Evolutionary conservation across 2,888 invertebrate genomes (phyloP).

Genomic region (Cephalotes varians): DNA sequence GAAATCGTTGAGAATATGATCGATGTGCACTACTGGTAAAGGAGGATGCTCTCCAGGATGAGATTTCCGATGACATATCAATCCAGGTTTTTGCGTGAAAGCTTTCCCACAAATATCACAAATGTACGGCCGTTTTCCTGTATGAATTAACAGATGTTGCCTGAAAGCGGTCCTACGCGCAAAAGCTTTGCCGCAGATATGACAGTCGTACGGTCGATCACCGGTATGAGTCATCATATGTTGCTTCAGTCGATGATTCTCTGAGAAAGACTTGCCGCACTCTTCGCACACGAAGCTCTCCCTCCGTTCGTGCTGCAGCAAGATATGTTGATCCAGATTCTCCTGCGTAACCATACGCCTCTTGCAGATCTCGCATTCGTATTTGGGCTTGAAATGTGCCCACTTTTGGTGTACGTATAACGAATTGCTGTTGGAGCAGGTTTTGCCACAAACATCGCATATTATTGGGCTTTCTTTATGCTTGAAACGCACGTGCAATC

Average conservation of each 20-base stretch:
- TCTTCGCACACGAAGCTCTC: constrained; percentile 85
- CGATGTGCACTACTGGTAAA: constrained; percentile 74
- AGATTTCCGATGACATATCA: constrained; percentile 77
- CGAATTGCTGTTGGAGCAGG: constrained; percentile 81
- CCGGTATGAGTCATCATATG: constrained; percentile 86
- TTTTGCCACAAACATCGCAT: constrained; percentile 82
- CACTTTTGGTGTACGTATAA: constrained; percentile 82
- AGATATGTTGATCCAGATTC: constrained; percentile 80
- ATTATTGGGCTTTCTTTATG: constrained; percentile 80
- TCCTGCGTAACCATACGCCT: constrained; percentile 79
- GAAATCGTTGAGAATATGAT: constrained; percentile 75
- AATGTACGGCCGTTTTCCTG: constrained; percentile 73
- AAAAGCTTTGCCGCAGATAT: constrained; percentile 84
- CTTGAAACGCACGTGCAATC: constrained; percentile 81
- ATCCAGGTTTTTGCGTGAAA: constrained; percentile 75
- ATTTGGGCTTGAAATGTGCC: constrained; percentile 81
- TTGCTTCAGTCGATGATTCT: constrained; percentile 85
- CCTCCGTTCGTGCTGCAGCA: constrained; percentile 75
- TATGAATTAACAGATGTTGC: constrained; percentile 74
- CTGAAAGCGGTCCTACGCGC: constrained; percentile 77
- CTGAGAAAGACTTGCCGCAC: constrained; percentile 85
- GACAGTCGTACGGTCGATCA: constrained; percentile 84
- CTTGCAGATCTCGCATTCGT: constrained; percentile 79
- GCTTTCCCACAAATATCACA: constrained; percentile 77
- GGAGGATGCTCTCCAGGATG: constrained; percentile 76